These are phyloP conservation scores for Crioceris asparagi DNA, from an alignment of 2,888 invertebrate species.

Conservation along the genomic window DNA sequence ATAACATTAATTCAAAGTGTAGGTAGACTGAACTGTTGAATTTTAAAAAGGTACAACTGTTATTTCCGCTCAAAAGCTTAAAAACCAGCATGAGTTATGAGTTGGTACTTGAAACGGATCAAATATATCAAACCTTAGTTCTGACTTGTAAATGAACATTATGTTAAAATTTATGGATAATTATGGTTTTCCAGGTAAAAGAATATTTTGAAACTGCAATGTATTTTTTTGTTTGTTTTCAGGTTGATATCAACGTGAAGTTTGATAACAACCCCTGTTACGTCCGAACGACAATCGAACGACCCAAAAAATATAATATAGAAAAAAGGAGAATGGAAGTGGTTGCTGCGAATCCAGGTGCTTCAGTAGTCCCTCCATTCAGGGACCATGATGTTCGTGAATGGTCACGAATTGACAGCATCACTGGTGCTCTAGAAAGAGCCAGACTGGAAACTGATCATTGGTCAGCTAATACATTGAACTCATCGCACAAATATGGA, in stretches of 20 bases:
- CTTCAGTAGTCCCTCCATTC: conserved; percentile 36
- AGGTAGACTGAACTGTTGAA: too few relatives aligned
- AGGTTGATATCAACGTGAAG: not conserved
- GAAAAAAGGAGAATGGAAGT: conserved; percentile 27
- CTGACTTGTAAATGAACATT: too few relatives aligned
- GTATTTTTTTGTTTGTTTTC: too few relatives aligned
- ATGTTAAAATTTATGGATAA: too few relatives aligned
- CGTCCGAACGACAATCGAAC: not conserved
- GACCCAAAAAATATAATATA: conserved; percentile 4
- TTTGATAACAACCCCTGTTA: not conserved
- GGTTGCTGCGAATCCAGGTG: conserved; percentile 32
- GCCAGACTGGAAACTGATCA: conserved; percentile 45
- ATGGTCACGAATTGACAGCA: conserved; percentile 44
- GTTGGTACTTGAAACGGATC: too few relatives aligned
- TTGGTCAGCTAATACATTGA: conserved; percentile 41
- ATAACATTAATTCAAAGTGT: too few relatives aligned
- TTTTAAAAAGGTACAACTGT: too few relatives aligned
- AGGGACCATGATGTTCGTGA: conserved; percentile 45
- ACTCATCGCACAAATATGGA: conserved; percentile 42
- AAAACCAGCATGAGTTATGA: too few relatives aligned
- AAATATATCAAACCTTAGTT: too few relatives aligned
- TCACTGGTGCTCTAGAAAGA: conserved; percentile 44
- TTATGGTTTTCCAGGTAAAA: too few relatives aligned
- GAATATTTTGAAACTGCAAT: too few relatives aligned
- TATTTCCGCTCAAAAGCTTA: too few relatives aligned